Conservation (phyloP, 2,797 vertebrate genomes). For the Melanotaenia maccullochi region DNA sequence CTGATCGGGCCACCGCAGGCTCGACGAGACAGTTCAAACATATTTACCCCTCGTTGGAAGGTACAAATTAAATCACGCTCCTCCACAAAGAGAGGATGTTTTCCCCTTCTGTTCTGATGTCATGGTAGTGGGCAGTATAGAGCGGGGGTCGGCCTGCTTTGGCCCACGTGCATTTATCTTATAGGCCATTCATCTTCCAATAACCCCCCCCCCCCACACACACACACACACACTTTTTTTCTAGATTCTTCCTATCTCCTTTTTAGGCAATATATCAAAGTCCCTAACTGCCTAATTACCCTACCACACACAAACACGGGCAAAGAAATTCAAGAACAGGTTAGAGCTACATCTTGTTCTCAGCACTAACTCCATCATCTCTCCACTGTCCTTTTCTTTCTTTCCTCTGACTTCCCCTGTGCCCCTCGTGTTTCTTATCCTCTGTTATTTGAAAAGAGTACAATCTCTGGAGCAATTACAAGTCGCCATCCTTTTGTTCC, state of each 20-base stretch:
- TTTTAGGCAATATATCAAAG: conserved; percentile 89
- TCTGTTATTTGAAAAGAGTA: conserved; percentile 56
- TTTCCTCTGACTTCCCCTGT: conserved; percentile 6
- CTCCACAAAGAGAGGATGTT: conserved; percentile 97
- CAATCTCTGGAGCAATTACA: conserved; percentile 60
- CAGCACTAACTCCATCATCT: conserved; percentile 26
- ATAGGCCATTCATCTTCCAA: conserved; percentile 91
- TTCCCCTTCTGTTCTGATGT: conserved; percentile 99
- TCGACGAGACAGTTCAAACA: conserved; percentile 95
- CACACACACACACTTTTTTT: conserved; percentile 45
- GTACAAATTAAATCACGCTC: conserved; percentile 99
- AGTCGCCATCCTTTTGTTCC: conserved; percentile 61
- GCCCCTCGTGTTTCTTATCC: conserved; percentile 22
- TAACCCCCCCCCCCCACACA: conserved; percentile 68
- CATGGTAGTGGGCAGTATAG: conserved; percentile 95
- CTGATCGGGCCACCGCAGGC: conserved; percentile 83
- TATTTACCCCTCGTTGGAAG: conserved; percentile 99
- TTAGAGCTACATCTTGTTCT: conserved; percentile 45
- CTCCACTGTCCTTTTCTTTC: conserved; percentile 25
- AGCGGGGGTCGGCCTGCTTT: conserved; percentile 83
- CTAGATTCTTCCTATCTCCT: conserved; percentile 79
- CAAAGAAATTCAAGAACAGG: conserved; percentile 51
- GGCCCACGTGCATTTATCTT: conserved; percentile 94
- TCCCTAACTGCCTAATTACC: conserved; percentile 81
- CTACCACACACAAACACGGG: conserved; percentile 35